phyloP scores from a whole-genome alignment of 2,797 vertebrate species.

The Acridotheres tristis region DNA sequence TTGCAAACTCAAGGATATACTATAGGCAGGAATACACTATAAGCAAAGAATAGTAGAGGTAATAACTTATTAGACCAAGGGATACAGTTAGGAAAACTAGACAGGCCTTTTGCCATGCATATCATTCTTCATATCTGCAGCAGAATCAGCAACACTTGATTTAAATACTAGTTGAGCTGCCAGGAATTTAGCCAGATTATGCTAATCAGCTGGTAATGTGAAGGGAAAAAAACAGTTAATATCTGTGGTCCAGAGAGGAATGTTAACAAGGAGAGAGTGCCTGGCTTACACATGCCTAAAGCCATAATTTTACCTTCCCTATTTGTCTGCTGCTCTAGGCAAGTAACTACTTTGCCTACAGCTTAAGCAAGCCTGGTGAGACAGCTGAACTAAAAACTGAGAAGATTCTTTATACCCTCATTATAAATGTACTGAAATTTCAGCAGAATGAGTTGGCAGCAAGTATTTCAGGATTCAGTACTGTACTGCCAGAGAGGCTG shows the following conservation, averaged over 20 bases:
- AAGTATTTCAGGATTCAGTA: not conserved
- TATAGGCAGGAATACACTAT: not conserved
- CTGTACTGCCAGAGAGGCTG: not conserved
- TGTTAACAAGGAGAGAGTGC: not conserved
- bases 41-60: not conserved
- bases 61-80: not conserved
- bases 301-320: not conserved
- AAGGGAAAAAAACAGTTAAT: not conserved
- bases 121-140: not conserved
- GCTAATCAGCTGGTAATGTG: not conserved
- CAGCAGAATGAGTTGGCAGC: not conserved
- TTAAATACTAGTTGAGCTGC: not conserved
- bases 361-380: not conserved
- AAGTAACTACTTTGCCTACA: not conserved
- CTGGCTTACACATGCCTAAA: not conserved
- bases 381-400: not conserved
- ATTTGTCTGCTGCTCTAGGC: not conserved
- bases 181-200: not conserved
- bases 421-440: not conserved
- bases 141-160: not conserved
- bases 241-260: not conserved
- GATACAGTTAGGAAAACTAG: not conserved
- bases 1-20: not conserved
- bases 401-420: not conserved
- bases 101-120: not conserved